Evolutionary conservation across 2,797 vertebrate genomes (phyloP).

Genomic region (Enteromius radiatus): DNA sequence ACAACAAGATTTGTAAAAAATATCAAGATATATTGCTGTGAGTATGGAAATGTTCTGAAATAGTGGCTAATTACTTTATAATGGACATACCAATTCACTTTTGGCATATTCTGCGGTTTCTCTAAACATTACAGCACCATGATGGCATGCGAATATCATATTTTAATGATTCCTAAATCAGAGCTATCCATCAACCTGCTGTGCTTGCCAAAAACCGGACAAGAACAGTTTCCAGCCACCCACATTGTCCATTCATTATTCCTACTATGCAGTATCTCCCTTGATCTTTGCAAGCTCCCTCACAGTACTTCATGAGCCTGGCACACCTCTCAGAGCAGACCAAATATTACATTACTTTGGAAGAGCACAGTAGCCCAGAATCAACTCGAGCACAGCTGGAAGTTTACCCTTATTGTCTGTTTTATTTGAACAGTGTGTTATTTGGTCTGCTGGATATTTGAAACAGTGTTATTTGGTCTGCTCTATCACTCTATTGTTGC

Average conservation of each 20-base stretch:
- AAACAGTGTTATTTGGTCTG: constrained; percentile 21
- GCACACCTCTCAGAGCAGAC: constrained; percentile 30
- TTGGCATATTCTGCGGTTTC: constrained; percentile 2
- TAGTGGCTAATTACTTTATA: constrained; percentile 11
- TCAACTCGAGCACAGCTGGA: constrained; percentile 2
- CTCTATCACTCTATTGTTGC: constrained; percentile 12
- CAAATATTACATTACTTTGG: constrained; percentile 26
- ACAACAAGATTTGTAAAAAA: constrained; percentile 4
- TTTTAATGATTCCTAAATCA: constrained; percentile 21
- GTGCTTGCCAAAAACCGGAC: constrained; percentile 8
- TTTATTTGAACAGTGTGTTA: constrained; percentile 31
- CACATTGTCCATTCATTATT: constrained; percentile 25
- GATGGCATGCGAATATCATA: constrained; percentile 34
- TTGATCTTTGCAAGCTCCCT: not conserved
- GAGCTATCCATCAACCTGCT: constrained; percentile 6
- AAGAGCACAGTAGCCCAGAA: constrained; percentile 21
- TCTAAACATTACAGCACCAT: constrained; percentile 16
- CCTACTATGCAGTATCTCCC: not conserved
- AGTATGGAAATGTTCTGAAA: constrained; percentile 8
- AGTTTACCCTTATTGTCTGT: constrained; percentile 14
- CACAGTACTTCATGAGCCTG: not conserved
- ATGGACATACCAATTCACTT: constrained; percentile 16
- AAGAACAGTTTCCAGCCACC: constrained; percentile 19
- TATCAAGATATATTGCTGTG: not conserved
- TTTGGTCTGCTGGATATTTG: constrained; percentile 20